A percentile compares a stretch with the other conserved stretches of the same genome.
Evolutionary conservation across 2,888 invertebrate genomes (phyloP).

Genomic region (Artemia sinica): DNA sequence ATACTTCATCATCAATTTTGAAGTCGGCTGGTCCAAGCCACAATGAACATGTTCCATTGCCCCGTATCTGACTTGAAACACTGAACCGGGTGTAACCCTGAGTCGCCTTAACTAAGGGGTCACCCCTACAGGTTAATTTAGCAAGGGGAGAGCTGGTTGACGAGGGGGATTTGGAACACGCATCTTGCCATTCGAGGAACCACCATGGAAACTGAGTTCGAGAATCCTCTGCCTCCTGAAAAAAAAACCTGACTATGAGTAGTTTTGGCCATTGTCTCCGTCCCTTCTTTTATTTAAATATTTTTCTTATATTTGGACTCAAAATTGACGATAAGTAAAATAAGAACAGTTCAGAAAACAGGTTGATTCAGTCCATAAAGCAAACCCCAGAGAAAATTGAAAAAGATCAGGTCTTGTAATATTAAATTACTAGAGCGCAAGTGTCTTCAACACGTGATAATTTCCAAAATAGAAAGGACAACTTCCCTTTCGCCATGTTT

Average conservation of each 20-base stretch:
- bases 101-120: background rate
- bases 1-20: background rate
- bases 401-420: too few relatives aligned
- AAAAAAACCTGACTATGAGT: background rate
- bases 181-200: conserved; percentile 6
- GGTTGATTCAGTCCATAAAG: too few relatives aligned
- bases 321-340: too few relatives aligned
- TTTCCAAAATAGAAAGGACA: too few relatives aligned
- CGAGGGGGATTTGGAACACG: background rate
- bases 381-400: too few relatives aligned
- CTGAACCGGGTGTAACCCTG: conserved; percentile 2
- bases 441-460: too few relatives aligned
- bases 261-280: background rate
- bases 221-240: background rate
- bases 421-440: too few relatives aligned
- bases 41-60: background rate
- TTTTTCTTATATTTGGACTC: too few relatives aligned
- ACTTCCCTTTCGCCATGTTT: too few relatives aligned
- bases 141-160: background rate
- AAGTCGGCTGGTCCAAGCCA: conserved; percentile 7
- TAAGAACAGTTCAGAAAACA: too few relatives aligned
- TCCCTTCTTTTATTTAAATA: background rate
- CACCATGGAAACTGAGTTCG: conserved; percentile 2
- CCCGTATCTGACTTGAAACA: background rate
- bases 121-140: background rate